Base-by-base conservation (phyloP, 2,888 invertebrate species). In the Cosmia pyralina region DNA sequence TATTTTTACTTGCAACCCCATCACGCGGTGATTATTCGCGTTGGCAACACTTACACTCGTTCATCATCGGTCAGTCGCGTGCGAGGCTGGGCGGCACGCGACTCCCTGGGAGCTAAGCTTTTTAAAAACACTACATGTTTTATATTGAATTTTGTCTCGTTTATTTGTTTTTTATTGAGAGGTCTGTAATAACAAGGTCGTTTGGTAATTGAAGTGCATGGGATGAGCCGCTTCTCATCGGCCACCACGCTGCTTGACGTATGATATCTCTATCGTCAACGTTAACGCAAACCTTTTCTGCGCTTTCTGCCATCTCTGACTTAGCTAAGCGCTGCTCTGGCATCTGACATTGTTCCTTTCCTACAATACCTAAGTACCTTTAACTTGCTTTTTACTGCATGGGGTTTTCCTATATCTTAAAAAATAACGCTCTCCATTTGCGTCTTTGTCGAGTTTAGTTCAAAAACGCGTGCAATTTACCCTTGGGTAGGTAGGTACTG, bases 1-100 rank as follows among this genome's bases (percentile, higher is more conserved):
- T 96, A 96, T 94, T 93, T 91, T 88, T 86, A 85, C 90, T 92
- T 90, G 93, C 93, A 95, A 94, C 95, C 95, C 95, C 92, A 94
- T 94, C 95, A 88, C 85, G 90, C 86, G 87, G 85, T 91, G 91
- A 92, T 92, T 92, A 92, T 92, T 90, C 89, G 89, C 88, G 80
- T 85, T 94, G 91, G 94, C 91, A 93, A 94, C 94, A 95, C 93
- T 93, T 90, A 88, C 87, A 83, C 90, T 92, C 91, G 91, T 93
- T 91, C 89, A 91, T 92, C 92, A 93, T 89, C 84, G 90, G 89
- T 81, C 90, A 90, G 91, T 91, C 92, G 91, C 91, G 92, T 92
- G 93, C 92, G 89, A 84, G 87, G 81, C 74, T 58, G 83, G 75
- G 85, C 81, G 88, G 83, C 88, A 90, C 89, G 87, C 87, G 87